Percentiles rank a stretch among this genome's conserved stretches.
Evolutionary conservation across 2,113 vertebrate genomes (phyloP).

Genomic region (Peromyscus maniculatus): DNA sequence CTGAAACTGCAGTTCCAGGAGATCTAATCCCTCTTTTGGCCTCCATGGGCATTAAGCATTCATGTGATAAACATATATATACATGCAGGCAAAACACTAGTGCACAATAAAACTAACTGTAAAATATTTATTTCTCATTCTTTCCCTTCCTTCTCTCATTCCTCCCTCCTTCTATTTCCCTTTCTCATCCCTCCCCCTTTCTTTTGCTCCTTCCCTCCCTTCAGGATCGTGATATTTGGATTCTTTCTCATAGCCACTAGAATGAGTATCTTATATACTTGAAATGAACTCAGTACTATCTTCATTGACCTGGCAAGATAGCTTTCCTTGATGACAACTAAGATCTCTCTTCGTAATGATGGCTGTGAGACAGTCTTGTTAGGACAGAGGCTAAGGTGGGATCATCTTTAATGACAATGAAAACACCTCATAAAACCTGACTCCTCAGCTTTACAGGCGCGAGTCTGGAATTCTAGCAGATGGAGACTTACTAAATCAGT

Average conservation of each 20-base stretch:
- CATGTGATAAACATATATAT: background rate
- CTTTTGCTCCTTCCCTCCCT: background rate
- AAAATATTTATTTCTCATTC: background rate
- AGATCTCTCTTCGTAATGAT: conserved; percentile 87
- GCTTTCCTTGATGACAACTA: conserved; percentile 85
- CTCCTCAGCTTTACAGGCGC: conserved; percentile 86
- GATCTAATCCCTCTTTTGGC: background rate
- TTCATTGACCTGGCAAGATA: conserved; percentile 87
- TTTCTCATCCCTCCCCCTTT: background rate
- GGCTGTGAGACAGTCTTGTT: conserved; percentile 89
- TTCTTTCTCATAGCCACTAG: conserved; percentile 78
- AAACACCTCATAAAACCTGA: conserved; percentile 89
- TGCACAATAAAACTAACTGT: too few species aligned
- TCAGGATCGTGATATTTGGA: conserved; percentile 67
- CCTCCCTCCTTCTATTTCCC: background rate
- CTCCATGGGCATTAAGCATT: background rate
- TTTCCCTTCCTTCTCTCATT: background rate
- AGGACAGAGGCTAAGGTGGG: conserved; percentile 89
- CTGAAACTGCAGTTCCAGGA: background rate
- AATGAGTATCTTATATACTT: conserved; percentile 84
- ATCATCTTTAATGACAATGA: conserved; percentile 89
- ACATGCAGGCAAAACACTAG: background rate
- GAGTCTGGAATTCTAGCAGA: conserved; percentile 86
- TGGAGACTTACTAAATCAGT: conserved; percentile 89
- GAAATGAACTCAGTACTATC: conserved; percentile 84